Evolutionary conservation across 2,888 invertebrate genomes (phyloP), one percentile per base, ranked within the genome.

Genomic region (Epinotia nisella): DNA sequence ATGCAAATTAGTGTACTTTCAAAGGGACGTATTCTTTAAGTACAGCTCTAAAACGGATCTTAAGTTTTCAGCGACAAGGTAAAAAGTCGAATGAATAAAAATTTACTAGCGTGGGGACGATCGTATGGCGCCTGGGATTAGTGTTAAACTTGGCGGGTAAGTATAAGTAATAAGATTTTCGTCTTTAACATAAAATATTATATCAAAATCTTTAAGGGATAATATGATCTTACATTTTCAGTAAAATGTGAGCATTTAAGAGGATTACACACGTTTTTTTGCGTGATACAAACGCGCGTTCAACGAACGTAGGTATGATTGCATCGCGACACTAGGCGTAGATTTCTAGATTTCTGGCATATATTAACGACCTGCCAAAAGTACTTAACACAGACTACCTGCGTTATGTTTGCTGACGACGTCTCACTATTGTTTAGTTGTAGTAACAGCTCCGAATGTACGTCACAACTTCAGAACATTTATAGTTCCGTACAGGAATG

Each of bases 141-240:
- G 49, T 56, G 67, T 49, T 68, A 39, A 21, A 68, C 61, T 68
- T 66, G 13, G 51, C 60, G 71, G 55, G 55, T 55, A n/a, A n/a
- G n/a, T n/a, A n/a, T n/a, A n/a, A n/a, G n/a, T n/a, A 61, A 66
- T 71, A 56, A 45, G 61, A 71, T 67, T 72, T 45, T 61, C 61
- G 55, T 19, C n/a, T n/a, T 56, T 17, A 45, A 49, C 51, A n/a
- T 41, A 19, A 55, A 61, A 60, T 61, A 49, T 49, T 29, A 10
- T 17, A 11, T 45, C 41, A 56, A 53, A 66, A 66, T 66, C 35
- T n/a, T 55, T 66, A 21, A 41, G 55, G 41, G 45, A 15, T 45
- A 66, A 65, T 62, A 62, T 17, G 59, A 39, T 0, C n/a, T n/a
- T 9, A 59, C 2, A 62, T 49, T 62, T 24, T 62, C 21, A 49